phyloP scores from a whole-genome alignment of 1,140 invertebrate species.

The Spodoptera litura region DNA sequence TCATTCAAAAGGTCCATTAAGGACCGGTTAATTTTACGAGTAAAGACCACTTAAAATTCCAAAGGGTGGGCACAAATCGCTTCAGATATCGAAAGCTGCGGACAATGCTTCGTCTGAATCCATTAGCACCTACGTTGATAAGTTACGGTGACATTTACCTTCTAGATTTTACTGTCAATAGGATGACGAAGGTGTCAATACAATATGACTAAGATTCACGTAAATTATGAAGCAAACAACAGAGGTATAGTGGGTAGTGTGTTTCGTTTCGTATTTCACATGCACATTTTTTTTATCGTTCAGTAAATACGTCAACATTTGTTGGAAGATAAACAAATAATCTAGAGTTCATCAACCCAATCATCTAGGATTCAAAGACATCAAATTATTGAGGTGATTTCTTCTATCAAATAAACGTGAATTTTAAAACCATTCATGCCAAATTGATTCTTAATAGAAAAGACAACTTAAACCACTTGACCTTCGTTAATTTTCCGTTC shows the following conservation, averaged over 20 bases:
- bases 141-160: constrained; percentile 57
- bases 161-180: constrained; percentile 50
- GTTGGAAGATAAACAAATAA: too few species aligned
- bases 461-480: constrained; percentile 34
- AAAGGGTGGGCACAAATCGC: constrained; percentile 68
- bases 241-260: too few species aligned
- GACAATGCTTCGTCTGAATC: constrained; percentile 53
- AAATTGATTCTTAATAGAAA: constrained; percentile 51
- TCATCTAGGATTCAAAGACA: too few species aligned
- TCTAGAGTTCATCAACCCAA: too few species aligned
- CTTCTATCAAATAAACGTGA: too few species aligned
- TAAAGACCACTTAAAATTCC: constrained; percentile 79
- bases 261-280: too few species aligned
- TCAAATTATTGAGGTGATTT: too few species aligned
- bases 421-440: too few species aligned
- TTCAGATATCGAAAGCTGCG: constrained; percentile 74
- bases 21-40: constrained; percentile 79
- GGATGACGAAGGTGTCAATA: constrained; percentile 53
- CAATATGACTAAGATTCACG: background rate
- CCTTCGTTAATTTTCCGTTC: constrained; percentile 61
- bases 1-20: constrained; percentile 69
- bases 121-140: constrained; percentile 74
- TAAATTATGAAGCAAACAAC: background rate
- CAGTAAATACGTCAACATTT: too few species aligned
- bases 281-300: too few species aligned